A percentile compares a stretch with the other conserved stretches of the same genome.
These are phyloP conservation scores for Drosophila varians DNA, from an alignment of 1,140 invertebrate species.

Conservation along the genomic window DNA sequence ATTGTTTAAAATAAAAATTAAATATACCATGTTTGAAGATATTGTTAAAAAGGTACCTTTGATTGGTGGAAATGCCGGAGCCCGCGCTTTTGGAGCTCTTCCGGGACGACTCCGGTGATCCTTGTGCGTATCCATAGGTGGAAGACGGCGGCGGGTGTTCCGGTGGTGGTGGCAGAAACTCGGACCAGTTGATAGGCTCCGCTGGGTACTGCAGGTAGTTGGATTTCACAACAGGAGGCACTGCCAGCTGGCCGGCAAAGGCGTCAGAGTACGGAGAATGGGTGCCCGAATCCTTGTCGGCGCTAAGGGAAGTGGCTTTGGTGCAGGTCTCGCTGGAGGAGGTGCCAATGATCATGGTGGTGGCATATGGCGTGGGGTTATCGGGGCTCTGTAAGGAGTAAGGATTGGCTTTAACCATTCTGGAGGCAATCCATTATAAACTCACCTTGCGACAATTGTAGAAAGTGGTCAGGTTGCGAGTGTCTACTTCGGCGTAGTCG, in stretches of 20 bases:
- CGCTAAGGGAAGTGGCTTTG: conserved; percentile 84
- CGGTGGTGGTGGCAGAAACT: conserved; percentile 91
- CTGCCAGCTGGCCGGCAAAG: conserved; percentile 43
- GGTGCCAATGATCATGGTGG: conserved; percentile 88
- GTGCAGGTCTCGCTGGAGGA: conserved; percentile 84
- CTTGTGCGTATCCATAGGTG: conserved; percentile 72
- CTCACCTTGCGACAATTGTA: conserved; percentile 86
- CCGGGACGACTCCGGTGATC: conserved; percentile 79
- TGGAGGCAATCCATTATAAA: background rate
- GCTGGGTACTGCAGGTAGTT: conserved; percentile 84
- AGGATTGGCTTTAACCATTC: background rate
- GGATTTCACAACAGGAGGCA: conserved; percentile 79
- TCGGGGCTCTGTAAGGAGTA: conserved; percentile 85
- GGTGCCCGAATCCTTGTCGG: conserved; percentile 84
- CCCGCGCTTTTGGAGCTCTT: conserved; percentile 82
- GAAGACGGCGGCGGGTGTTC: conserved; percentile 89
- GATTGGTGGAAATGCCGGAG: conserved; percentile 81
- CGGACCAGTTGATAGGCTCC: conserved; percentile 89
- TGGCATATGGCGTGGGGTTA: conserved; percentile 92
- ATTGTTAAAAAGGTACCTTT: conserved; percentile 52
- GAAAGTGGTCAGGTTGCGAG: conserved; percentile 90
- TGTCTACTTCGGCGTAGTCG: conserved; percentile 92
- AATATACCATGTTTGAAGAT: too few relatives aligned
- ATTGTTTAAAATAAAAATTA: too few relatives aligned
- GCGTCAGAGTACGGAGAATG: conserved; percentile 84